Percentiles rank a stretch among this genome's conserved stretches.
Evolutionary conservation across 2,888 invertebrate genomes (phyloP).

Genomic region (Ennomos erosarius): DNA sequence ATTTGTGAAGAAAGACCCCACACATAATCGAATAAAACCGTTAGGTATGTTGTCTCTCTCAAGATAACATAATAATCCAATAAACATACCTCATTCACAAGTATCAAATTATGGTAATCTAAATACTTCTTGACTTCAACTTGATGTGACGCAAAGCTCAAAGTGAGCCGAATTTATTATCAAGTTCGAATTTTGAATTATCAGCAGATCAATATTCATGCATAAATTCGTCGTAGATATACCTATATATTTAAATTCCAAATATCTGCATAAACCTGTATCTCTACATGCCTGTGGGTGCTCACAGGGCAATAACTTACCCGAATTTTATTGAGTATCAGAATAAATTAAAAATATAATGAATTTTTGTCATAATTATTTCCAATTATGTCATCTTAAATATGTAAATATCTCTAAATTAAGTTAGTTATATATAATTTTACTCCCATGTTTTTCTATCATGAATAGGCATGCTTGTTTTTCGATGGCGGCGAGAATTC

Average conservation of each 20-base stretch:
- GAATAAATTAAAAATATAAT: constrained; percentile 42
- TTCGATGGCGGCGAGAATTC: constrained; percentile 34
- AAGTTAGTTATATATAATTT: constrained; percentile 34
- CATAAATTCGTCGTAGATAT: constrained; percentile 44
- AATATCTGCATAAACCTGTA: constrained; percentile 50
- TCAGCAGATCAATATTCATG: constrained; percentile 46
- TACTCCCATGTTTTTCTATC: constrained; percentile 28
- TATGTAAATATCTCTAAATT: constrained; percentile 33
- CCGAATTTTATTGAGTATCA: constrained; percentile 39
- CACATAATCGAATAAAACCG: constrained; percentile 24
- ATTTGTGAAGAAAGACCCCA: constrained; percentile 20
- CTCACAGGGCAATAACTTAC: constrained; percentile 32
- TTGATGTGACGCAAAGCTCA: constrained; percentile 39
- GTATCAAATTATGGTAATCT: constrained; percentile 40
- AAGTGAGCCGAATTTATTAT: constrained; percentile 42
- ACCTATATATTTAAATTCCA: constrained; percentile 49
- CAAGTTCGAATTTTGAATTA: constrained; percentile 47
- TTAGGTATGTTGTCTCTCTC: constrained; percentile 19
- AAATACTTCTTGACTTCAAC: constrained; percentile 40
- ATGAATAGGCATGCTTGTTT: constrained; percentile 29
- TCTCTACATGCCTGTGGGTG: constrained; percentile 31
- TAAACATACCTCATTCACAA: constrained; percentile 37
- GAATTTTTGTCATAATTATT: constrained; percentile 45
- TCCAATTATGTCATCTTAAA: constrained; percentile 39
- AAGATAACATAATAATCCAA: constrained; percentile 34